Evolutionary conservation across 2,888 invertebrate genomes (phyloP).

Genomic region (Seira ritae): DNA sequence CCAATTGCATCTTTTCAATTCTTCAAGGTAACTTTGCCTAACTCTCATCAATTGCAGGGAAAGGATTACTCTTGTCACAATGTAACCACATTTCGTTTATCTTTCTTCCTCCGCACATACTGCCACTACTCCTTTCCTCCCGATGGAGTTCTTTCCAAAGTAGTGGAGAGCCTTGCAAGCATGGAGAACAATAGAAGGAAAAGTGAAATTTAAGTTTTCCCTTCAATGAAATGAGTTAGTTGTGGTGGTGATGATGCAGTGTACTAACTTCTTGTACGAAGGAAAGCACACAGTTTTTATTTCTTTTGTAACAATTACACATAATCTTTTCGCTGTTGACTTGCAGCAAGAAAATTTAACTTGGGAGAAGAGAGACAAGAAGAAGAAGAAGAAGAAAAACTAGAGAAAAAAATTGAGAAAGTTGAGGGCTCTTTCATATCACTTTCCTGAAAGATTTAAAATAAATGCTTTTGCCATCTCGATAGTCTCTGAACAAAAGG

Average conservation of each 20-base stretch:
- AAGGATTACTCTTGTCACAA: conserved; percentile 63
- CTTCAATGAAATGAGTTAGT: conserved; percentile 14
- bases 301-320: conserved; percentile 47
- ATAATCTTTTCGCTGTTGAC: conserved; percentile 42
- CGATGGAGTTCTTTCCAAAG: conserved; percentile 36
- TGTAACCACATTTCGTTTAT: conserved; percentile 62
- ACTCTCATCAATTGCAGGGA: conserved; percentile 58
- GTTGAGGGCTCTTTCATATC: conserved; percentile 45
- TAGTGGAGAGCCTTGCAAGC: not conserved
- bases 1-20: conserved; percentile 94
- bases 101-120: conserved; percentile 48
- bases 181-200: conserved; percentile 8
- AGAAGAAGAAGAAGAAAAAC: conserved; percentile 26
- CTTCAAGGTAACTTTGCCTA: conserved; percentile 83
- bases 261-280: no score
- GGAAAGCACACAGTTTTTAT: not conserved
- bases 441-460: conserved; percentile 43
- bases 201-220: conserved; percentile 42
- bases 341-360: no score
- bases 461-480: conserved; percentile 37
- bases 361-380: not conserved
- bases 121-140: no score
- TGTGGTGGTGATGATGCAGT: not conserved
- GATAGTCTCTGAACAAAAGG: conserved; percentile 36
- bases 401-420: conserved; percentile 48